Evolutionary conservation across 2,888 invertebrate species (phyloP).

Genomic region (Leucophenga maculata): DNA sequence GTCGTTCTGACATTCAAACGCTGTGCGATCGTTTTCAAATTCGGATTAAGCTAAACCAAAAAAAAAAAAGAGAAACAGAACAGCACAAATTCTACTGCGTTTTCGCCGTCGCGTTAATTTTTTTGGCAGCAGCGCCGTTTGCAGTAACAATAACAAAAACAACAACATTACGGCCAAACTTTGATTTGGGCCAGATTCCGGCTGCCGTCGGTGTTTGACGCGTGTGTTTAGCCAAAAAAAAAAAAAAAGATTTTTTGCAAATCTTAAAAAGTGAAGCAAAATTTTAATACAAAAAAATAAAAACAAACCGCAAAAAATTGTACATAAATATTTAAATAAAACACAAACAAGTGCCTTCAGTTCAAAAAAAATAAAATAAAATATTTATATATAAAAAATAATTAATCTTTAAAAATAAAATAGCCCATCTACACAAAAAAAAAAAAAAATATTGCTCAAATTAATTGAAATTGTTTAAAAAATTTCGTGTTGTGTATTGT

Average conservation of each 20-base stretch:
- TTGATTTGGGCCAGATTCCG: constrained; percentile 31
- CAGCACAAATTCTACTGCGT: constrained; percentile 19
- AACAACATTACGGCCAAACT: constrained; percentile 6
- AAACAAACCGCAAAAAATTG: constrained; percentile 24
- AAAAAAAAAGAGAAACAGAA: constrained; percentile 20
- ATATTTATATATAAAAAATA: neutral
- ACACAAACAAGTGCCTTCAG: constrained; percentile 49
- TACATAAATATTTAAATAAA: constrained; percentile 20
- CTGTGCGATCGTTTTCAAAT: constrained; percentile 36
- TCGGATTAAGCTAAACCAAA: constrained; percentile 41
- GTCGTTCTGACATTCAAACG: neutral
- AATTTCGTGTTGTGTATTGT: constrained; percentile 7
- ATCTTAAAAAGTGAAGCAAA: neutral
- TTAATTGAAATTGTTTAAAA: neutral
- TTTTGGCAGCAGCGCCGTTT: constrained; percentile 21
- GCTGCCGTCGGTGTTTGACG: constrained; percentile 28
- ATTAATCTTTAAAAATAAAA: constrained; percentile 15
- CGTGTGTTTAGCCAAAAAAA: neutral
- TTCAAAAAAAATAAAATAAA: constrained; percentile 9
- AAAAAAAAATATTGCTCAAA: constrained; percentile 46
- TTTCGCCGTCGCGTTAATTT: constrained; percentile 3
- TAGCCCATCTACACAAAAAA: constrained; percentile 19
- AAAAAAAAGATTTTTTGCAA: neutral
- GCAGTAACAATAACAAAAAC: constrained; percentile 35
- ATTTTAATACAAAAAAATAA: neutral